Conservation (phyloP, 2,113 vertebrate species). For the Melanocharis versteri region DNA sequence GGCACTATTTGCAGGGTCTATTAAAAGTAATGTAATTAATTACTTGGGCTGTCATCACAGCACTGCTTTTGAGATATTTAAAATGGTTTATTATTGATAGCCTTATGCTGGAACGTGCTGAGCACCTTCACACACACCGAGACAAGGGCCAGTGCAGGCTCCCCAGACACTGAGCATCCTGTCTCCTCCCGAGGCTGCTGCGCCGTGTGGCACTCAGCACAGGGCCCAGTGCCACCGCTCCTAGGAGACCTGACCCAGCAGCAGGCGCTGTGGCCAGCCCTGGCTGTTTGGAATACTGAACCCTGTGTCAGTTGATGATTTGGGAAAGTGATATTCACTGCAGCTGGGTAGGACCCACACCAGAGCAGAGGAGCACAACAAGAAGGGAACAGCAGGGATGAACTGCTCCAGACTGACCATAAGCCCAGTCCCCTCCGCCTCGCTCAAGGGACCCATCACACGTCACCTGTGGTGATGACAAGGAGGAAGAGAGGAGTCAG, state of each 20-base stretch:
- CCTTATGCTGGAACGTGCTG: neutral
- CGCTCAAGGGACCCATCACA: rapidly evolving
- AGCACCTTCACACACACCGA: neutral
- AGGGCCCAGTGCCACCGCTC: neutral
- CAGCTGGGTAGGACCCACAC: neutral
- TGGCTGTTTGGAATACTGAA: neutral
- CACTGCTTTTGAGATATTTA: slow-evolving; percentile 52
- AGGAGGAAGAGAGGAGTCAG: neutral
- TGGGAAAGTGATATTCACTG: rapidly evolving
- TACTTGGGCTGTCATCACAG: slow-evolving; percentile 70
- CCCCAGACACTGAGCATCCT: neutral
- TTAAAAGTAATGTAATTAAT: slow-evolving; percentile 78
- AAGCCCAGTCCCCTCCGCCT: neutral
- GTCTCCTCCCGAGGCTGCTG: neutral
- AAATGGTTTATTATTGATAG: slow-evolving; percentile 66
- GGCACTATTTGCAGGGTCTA: slow-evolving; percentile 73
- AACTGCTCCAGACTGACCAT: rapidly evolving
- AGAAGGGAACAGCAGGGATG: neutral
- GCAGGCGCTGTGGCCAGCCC: neutral
- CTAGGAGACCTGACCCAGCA: neutral
- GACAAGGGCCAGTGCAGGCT: neutral
- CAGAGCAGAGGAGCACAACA: neutral
- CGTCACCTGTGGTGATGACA: neutral
- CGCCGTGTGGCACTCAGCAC: neutral
- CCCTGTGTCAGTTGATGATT: neutral